phyloP scores from a whole-genome alignment of 2,113 vertebrate species.

The Hippocampus abdominalis region DNA sequence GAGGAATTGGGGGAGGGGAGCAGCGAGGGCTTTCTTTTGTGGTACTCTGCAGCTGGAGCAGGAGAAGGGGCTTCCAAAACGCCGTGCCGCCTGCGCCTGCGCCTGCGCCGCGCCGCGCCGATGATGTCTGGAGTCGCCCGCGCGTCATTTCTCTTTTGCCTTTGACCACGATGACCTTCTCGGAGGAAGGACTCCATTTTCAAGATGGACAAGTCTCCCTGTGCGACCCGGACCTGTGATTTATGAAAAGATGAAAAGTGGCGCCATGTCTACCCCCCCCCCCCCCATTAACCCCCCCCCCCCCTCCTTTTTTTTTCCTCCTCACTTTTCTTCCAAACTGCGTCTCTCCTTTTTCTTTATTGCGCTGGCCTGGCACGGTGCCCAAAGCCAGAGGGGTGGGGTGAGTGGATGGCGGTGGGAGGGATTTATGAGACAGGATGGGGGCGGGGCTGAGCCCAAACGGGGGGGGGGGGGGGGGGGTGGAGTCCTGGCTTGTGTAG shows the following conservation, averaged over 20 bases:
- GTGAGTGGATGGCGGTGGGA: conserved; percentile 37
- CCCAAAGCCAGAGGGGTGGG: conserved; percentile 51
- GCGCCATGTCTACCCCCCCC: background rate
- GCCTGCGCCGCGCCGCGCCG: conserved; percentile 32
- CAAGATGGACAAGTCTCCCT: background rate
- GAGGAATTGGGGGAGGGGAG: conserved; percentile 60
- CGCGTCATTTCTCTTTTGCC: background rate
- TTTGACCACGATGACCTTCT: background rate
- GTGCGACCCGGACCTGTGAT: background rate
- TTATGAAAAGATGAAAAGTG: conserved; percentile 6
- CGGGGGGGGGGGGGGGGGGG: background rate
- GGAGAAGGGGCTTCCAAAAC: conserved; percentile 44
- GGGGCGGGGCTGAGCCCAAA: background rate
- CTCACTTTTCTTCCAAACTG: conserved; percentile 3
- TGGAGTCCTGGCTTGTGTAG: conserved; percentile 43
- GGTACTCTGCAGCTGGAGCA: conserved; percentile 61
- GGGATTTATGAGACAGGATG: conserved; percentile 21
- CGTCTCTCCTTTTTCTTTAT: conserved; percentile 51
- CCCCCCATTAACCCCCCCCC: background rate
- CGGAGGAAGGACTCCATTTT: background rate
- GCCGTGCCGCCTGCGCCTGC: conserved; percentile 48
- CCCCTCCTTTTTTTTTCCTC: background rate
- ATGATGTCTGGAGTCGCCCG: conserved; percentile 23
- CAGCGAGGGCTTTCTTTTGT: conserved; percentile 66
- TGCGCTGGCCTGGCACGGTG: conserved; percentile 56